Percentiles rank a stretch among this genome's conserved stretches.
Conservation (phyloP, 2,113 vertebrate species). For the Anarrhichthys ocellatus region DNA sequence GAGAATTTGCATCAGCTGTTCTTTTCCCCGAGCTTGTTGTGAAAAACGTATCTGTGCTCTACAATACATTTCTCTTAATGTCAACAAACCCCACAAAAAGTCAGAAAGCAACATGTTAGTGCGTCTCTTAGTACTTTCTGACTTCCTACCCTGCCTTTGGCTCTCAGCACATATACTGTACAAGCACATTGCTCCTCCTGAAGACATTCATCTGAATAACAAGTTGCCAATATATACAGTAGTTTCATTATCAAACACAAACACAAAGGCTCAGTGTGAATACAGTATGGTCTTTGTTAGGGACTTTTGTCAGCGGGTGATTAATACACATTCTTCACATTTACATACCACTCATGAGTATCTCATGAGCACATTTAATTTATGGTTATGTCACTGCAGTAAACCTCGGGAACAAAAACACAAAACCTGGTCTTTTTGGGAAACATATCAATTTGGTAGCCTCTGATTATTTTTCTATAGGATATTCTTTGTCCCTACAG, state of each 20-base stretch:
- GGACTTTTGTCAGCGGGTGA: background rate
- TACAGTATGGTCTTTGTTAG: background rate
- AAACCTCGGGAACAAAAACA: background rate
- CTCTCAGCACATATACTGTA: background rate
- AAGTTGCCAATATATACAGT: too few species aligned
- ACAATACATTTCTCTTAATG: background rate
- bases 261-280: background rate
- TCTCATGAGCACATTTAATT: background rate
- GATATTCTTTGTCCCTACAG: background rate
- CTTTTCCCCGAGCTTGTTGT: background rate
- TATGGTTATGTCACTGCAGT: background rate
- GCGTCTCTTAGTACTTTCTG: background rate
- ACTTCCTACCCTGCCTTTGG: background rate
- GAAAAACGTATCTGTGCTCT: background rate
- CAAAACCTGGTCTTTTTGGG: background rate
- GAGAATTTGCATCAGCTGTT: background rate
- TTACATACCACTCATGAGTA: background rate
- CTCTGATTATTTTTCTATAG: rapidly evolving
- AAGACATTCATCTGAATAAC: background rate
- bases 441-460: background rate
- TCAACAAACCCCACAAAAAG: background rate
- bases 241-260: background rate
- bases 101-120: background rate
- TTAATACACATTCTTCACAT: background rate
- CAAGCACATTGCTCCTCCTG: background rate